Percentiles rank a stretch among this genome's conserved stretches.
Evolutionary conservation across 2,888 invertebrate species (phyloP).

Genomic region (Amiota minor): DNA sequence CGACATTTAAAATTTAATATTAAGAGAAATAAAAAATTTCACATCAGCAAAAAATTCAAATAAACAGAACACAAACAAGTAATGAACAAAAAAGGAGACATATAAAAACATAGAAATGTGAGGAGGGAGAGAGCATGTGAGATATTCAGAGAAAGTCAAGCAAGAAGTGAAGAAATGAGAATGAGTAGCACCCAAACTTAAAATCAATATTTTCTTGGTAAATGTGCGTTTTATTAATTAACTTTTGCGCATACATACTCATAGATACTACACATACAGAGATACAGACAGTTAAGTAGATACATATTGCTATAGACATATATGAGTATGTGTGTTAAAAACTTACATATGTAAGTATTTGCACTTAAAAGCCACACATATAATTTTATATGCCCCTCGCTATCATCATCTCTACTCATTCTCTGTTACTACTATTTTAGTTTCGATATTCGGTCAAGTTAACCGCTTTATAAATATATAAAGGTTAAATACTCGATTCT

Average conservation of each 20-base stretch:
- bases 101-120: slow-evolving; percentile 19
- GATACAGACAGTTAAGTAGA: not conserved
- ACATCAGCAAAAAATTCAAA: slow-evolving; percentile 36
- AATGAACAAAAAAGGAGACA: slow-evolving; percentile 1
- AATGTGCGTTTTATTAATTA: slow-evolving; percentile 47
- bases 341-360: not conserved
- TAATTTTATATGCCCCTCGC: too few species aligned
- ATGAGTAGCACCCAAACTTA: slow-evolving; percentile 26
- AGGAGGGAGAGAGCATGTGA: not conserved
- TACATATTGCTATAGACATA: not conserved
- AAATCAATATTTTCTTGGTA: slow-evolving; percentile 46
- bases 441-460: slow-evolving; percentile 5
- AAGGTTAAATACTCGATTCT: not conserved
- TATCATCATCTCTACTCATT: too few species aligned
- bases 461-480: slow-evolving; percentile 16
- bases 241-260: slow-evolving; percentile 28
- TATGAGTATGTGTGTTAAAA: not conserved
- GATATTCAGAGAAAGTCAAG: not conserved
- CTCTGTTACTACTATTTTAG: too few species aligned
- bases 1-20: slow-evolving; percentile 42
- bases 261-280: slow-evolving; percentile 17
- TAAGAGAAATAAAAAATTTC: slow-evolving; percentile 36
- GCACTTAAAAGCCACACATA: too few species aligned
- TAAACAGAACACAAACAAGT: slow-evolving; percentile 24
- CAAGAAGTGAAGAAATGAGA: not conserved